Conservation (phyloP, 2,797 vertebrate genomes). For the Neosilurus mollespiculum region DNA sequence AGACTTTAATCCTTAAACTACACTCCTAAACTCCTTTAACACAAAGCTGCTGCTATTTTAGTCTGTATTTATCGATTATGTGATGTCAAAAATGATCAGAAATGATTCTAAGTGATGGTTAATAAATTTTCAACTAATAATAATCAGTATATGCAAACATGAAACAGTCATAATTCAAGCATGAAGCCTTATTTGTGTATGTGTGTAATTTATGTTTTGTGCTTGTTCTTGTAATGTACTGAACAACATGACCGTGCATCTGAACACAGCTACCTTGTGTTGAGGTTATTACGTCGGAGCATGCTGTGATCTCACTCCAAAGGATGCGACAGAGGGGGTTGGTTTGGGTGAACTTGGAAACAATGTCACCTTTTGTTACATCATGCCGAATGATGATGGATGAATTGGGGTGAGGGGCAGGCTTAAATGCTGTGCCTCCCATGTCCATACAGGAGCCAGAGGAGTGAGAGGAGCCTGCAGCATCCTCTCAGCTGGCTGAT, state of each 20-base stretch:
- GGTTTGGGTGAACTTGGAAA: conserved; percentile 28
- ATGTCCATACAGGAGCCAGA: conserved; percentile 43
- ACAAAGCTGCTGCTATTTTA: background rate
- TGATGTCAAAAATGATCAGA: background rate
- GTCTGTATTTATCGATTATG: background rate
- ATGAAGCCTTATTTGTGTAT: background rate
- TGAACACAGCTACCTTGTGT: background rate
- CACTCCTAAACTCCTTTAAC: background rate
- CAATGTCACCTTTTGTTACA: conserved; percentile 7
- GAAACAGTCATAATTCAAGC: background rate
- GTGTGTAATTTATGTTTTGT: background rate
- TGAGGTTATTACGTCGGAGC: background rate
- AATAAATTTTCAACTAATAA: background rate
- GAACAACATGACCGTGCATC: conserved; percentile 16
- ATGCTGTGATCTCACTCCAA: background rate
- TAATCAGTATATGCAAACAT: background rate
- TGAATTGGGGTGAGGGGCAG: background rate
- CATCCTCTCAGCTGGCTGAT: conserved; percentile 47
- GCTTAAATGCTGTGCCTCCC: conserved; percentile 5
- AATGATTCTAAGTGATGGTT: background rate
- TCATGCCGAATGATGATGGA: conserved; percentile 31
- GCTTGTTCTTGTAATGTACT: background rate
- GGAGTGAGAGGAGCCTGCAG: conserved; percentile 24
- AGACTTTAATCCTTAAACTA: background rate
- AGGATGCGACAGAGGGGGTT: background rate